Conservation (phyloP, 2,113 vertebrate genomes). For the Sciurus niger region DNA sequence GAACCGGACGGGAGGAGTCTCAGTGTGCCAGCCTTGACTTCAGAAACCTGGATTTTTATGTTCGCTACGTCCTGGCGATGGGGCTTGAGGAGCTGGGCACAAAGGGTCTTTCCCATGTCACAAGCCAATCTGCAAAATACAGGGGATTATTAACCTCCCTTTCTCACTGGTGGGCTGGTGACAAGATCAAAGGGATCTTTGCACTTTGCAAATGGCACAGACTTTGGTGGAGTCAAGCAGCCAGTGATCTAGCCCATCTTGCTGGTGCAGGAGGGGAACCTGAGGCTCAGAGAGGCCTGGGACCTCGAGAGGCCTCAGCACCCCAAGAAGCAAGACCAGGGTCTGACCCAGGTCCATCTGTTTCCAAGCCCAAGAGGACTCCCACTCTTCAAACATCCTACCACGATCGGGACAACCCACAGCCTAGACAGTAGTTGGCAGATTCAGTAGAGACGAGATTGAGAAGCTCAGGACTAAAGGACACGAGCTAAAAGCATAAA, state of each 20-base stretch:
- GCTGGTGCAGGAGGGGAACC: neutral
- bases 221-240: neutral
- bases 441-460: neutral
- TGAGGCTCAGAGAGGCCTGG: neutral
- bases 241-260: neutral
- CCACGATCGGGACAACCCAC: neutral
- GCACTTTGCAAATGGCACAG: neutral
- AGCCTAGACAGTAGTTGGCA: neutral
- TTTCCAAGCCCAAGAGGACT: neutral
- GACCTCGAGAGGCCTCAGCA: neutral
- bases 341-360: neutral
- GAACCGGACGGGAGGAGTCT: neutral
- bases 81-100: fast-evolving
- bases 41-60: neutral
- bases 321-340: neutral
- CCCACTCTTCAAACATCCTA: neutral
- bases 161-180: neutral
- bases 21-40: neutral
- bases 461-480: neutral
- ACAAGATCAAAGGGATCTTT: neutral
- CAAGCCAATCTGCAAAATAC: neutral
- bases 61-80: neutral
- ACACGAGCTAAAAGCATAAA: neutral
- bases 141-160: neutral
- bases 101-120: neutral